Conservation (phyloP, 2,113 vertebrate genomes). For the Taxidea taxus region DNA sequence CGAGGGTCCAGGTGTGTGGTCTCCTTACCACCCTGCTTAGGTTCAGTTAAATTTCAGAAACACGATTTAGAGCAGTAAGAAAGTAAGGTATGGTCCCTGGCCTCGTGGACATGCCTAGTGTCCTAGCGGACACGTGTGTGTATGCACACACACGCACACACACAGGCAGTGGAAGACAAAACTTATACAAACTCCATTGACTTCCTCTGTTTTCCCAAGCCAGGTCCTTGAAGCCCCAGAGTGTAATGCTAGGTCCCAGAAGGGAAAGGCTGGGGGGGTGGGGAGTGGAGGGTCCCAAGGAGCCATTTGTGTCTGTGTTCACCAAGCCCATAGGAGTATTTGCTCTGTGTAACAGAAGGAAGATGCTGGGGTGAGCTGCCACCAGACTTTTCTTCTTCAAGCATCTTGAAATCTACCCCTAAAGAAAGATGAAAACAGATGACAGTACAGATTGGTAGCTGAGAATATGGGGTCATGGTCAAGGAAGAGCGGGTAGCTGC, state of each 20-base stretch:
- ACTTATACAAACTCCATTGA: neutral
- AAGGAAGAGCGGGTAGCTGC: neutral
- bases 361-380: neutral
- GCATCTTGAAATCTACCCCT: neutral
- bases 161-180: neutral
- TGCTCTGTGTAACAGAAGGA: neutral
- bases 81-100: neutral
- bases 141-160: rapidly evolving
- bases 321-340: rapidly evolving
- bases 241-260: neutral
- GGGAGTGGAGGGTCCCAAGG: neutral
- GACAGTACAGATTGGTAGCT: neutral
- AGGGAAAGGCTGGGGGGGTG: neutral
- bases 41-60: neutral
- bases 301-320: neutral
- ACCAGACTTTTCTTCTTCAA: neutral
- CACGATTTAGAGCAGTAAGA: neutral
- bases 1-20: neutral
- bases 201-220: neutral
- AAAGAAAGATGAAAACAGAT: neutral
- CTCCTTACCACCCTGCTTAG: neutral
- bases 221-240: neutral
- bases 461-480: neutral
- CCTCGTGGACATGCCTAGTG: neutral
- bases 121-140: rapidly evolving